Conservation (phyloP, 1,140 invertebrate genomes). For the Callitettix versicolor region DNA sequence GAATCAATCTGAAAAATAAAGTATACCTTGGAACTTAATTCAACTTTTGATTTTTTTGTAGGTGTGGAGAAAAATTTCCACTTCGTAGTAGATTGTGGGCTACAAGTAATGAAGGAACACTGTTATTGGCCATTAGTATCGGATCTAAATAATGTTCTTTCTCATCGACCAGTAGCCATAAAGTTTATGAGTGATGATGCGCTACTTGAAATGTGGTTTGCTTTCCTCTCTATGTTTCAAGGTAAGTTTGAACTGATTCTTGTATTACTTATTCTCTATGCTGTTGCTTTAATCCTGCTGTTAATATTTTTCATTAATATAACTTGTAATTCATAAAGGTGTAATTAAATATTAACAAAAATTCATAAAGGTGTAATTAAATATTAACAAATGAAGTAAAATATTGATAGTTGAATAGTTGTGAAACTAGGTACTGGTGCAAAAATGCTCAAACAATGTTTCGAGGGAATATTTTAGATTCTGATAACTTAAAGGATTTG, state of each 20-base stretch:
- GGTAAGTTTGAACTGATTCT: slow-evolving; percentile 39
- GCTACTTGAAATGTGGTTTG: slow-evolving; percentile 88
- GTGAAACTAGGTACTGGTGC: too few relatives aligned
- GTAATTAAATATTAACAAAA: too few relatives aligned
- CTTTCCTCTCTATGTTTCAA: slow-evolving; percentile 88
- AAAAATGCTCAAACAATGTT: too few relatives aligned
- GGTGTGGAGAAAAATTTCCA: slow-evolving; percentile 72
- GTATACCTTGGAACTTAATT: too few relatives aligned
- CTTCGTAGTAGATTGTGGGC: slow-evolving; percentile 85
- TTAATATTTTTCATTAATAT: too few relatives aligned
- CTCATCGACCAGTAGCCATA: slow-evolving; percentile 79
- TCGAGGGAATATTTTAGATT: too few relatives aligned
- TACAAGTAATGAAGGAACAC: slow-evolving; percentile 90
- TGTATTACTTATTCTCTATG: not conserved
- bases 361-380: too few relatives aligned
- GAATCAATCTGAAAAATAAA: too few relatives aligned
- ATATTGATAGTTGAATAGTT: too few relatives aligned
- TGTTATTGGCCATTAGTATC: slow-evolving; percentile 97
- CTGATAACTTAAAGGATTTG: too few relatives aligned
- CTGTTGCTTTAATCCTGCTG: not conserved
- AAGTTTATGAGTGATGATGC: slow-evolving; percentile 79
- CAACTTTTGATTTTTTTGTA: slow-evolving; percentile 31
- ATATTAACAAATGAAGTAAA: too few relatives aligned
- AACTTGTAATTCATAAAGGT: too few relatives aligned
- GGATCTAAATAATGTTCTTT: slow-evolving; percentile 94